Conservation (phyloP, 2,797 vertebrate genomes). For the Argya squamiceps region DNA sequence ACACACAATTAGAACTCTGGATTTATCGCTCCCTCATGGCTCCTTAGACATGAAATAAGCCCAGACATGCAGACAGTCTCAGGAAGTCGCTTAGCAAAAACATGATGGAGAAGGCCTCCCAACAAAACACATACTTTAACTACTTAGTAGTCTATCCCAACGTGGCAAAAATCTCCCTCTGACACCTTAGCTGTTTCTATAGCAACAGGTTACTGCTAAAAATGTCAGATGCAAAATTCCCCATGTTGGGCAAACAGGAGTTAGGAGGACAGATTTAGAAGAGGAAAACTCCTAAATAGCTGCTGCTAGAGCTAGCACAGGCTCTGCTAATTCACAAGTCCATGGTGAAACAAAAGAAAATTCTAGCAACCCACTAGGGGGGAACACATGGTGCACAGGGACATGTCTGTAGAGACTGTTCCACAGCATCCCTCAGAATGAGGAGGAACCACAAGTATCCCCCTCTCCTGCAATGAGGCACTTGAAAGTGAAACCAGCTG, state of each 20-base stretch:
- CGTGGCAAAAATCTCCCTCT: slow-evolving; percentile 35
- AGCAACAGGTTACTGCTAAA: slow-evolving; percentile 62
- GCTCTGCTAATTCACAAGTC: neutral
- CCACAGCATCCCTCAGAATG: neutral
- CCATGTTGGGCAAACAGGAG: slow-evolving; percentile 19
- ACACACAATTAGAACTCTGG: neutral
- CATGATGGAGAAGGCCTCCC: neutral
- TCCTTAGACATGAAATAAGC: neutral
- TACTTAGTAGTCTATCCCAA: slow-evolving; percentile 3
- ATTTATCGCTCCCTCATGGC: neutral
- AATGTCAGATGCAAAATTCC: slow-evolving; percentile 34
- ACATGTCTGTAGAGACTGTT: neutral
- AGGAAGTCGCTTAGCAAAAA: neutral
- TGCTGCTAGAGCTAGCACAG: neutral
- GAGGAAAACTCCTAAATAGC: slow-evolving; percentile 21
- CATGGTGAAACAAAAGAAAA: neutral
- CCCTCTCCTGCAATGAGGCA: neutral
- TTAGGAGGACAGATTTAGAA: neutral
- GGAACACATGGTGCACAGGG: neutral
- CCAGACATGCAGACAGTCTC: neutral
- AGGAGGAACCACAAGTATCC: neutral
- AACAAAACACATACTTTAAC: neutral
- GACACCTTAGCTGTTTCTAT: slow-evolving; percentile 61
- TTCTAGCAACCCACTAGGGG: neutral
- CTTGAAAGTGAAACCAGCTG: neutral